Evolutionary conservation across 2,113 vertebrate species (phyloP), one percentile per base, ranked within the genome.

Genomic region (Pterocles gutturalis): DNA sequence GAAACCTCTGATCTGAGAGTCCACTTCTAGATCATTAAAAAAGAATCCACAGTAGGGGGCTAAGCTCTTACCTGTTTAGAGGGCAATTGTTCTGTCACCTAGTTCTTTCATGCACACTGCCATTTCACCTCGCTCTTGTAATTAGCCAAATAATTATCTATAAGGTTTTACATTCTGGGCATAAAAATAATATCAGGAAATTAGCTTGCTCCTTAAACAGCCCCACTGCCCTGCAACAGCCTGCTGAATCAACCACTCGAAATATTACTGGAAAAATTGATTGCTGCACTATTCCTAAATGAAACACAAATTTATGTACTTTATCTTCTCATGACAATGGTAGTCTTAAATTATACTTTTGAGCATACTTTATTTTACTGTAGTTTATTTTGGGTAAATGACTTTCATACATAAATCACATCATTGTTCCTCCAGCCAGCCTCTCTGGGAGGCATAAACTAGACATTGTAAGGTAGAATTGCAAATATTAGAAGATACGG

Each of bases 361-460:
- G 26, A 83, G 29, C 26, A 49, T 75, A 41, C 45, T 94, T 95
- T 80, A 55, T 90, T 94, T 92, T 87, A 65, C 54, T 79, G 33
- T 69, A 79, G 81, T 65, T 96, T 95, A 85, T 93, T 96, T 96
- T 89, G 72, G 24, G 38, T 43, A 93, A 89, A 70, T 87, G 72
- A 29, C 51, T 87, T 92, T 81, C 55, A 33, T 43, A 55, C 41
- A 54, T 90, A 71, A 92, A 84, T 96, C 65, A 45, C 28, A 38
- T 31, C 13, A 19, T 38, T 87, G 61, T 46, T 87, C 28, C 72
- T 87, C 36, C 41, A 79, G 45, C n/a, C 36, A 69, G 28, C 36
- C 65, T 89, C 3, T 0, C 34, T 82, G 61, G 71, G 38, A 87
- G 66, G 26, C 45, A 60, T 64, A 90, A 87, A 73, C 65, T 31